Evolutionary conservation across 2,888 invertebrate genomes (phyloP).

Genomic region (Trachelus tabidus): DNA sequence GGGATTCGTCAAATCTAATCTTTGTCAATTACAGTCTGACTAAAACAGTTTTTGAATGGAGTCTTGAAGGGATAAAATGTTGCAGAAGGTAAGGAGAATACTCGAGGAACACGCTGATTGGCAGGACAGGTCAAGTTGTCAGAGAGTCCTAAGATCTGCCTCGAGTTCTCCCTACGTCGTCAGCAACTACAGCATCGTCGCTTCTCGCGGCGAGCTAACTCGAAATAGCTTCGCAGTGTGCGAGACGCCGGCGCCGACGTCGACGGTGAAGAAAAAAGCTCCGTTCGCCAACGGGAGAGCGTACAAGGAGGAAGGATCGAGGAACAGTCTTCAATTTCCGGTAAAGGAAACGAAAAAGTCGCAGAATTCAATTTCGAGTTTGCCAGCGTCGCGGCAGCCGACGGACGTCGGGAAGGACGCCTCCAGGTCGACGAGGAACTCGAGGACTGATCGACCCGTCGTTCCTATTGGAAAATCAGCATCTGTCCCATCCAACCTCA

Average conservation of each 20-base stretch:
- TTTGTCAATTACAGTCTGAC: background rate
- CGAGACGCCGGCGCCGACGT: conserved; percentile 38
- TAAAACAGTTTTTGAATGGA: background rate
- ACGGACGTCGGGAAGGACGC: background rate
- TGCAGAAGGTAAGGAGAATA: conserved; percentile 41
- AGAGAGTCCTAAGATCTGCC: conserved; percentile 4
- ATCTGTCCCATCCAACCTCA: conserved; percentile 47
- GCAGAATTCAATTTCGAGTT: background rate
- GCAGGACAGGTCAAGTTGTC: conserved; percentile 24
- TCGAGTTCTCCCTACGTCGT: conserved; percentile 25
- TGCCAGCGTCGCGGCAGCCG: background rate
- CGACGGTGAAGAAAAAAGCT: conserved; percentile 26
- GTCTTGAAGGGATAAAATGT: background rate
- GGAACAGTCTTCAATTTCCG: background rate
- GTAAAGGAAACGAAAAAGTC: background rate
- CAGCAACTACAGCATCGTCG: conserved; percentile 50
- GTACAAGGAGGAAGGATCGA: conserved; percentile 19
- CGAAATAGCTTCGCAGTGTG: conserved; percentile 46
- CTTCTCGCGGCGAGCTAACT: conserved; percentile 51
- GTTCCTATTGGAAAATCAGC: conserved; percentile 38
- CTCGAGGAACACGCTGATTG: conserved; percentile 39
- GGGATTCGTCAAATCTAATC: background rate
- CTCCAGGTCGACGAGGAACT: conserved; percentile 1
- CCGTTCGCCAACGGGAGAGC: conserved; percentile 24
- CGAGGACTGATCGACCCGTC: background rate